Evolutionary conservation across 2,113 vertebrate species (phyloP).

Genomic region (Pithys albifrons): DNA sequence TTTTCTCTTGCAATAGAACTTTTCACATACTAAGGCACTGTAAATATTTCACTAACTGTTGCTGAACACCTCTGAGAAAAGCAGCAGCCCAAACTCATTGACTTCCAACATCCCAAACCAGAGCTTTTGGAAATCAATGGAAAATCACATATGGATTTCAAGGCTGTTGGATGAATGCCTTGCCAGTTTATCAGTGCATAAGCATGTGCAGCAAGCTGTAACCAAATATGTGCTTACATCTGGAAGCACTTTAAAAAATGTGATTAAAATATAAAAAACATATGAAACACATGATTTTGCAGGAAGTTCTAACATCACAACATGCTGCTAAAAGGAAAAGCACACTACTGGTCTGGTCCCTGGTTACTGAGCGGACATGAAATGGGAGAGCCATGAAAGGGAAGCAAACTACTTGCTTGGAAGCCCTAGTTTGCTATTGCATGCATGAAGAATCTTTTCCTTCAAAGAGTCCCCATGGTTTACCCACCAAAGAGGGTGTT

Average conservation of each 20-base stretch:
- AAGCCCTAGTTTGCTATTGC: neutral
- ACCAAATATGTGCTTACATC: slow-evolving; percentile 27
- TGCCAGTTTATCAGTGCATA: neutral
- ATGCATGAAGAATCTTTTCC: neutral
- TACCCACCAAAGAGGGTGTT: neutral
- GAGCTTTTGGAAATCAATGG: neutral
- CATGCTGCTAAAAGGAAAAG: slow-evolving; percentile 40
- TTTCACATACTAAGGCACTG: neutral
- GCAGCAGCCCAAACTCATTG: neutral
- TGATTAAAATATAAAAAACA: slow-evolving; percentile 36
- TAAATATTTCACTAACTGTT: neutral
- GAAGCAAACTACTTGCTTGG: neutral
- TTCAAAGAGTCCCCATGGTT: neutral
- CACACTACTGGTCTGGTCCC: neutral
- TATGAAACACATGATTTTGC: slow-evolving; percentile 36
- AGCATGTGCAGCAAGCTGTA: neutral
- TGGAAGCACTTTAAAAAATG: slow-evolving; percentile 25
- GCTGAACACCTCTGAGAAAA: neutral
- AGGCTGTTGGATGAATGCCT: neutral
- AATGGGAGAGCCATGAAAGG: neutral
- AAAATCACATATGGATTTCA: neutral
- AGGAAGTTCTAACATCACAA: slow-evolving; percentile 48
- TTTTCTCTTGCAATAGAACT: neutral
- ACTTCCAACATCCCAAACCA: neutral
- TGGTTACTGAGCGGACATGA: neutral